phyloP scores from a whole-genome alignment of 2,888 invertebrate genomes.

The Myopa testacea region DNA sequence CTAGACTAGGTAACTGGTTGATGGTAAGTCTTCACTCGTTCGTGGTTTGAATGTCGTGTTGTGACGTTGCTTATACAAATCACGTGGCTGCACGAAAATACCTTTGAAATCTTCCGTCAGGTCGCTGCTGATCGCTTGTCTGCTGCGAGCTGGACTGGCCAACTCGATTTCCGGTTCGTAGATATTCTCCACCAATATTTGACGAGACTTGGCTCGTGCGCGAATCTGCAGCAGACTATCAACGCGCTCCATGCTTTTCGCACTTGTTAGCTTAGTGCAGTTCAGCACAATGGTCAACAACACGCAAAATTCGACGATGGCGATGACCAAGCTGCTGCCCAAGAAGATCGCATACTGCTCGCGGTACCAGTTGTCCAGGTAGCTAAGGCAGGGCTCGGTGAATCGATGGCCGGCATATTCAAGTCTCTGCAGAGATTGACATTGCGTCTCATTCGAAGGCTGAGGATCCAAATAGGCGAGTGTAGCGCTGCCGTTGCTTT shows the following conservation, averaged over 20 bases:
- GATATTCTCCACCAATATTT: conserved; percentile 62
- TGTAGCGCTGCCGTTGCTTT: conserved; percentile 71
- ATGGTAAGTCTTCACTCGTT: conserved; percentile 60
- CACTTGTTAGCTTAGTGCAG: conserved; percentile 73
- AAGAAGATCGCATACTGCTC: conserved; percentile 80
- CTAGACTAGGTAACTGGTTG: conserved; percentile 63
- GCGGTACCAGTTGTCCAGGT: conserved; percentile 81
- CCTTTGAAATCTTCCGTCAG: conserved; percentile 59
- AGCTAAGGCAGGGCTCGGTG: conserved; percentile 72
- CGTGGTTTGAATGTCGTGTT: conserved; percentile 64
- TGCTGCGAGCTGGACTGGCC: conserved; percentile 43
- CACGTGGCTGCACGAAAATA: conserved; percentile 64
- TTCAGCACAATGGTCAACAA: conserved; percentile 78
- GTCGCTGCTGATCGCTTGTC: conserved; percentile 34
- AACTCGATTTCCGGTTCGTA: conserved; percentile 63
- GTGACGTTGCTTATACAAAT: conserved; percentile 62
- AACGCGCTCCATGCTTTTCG: conserved; percentile 44
- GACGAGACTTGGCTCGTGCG: conserved; percentile 54
- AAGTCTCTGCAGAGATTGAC: conserved; percentile 71
- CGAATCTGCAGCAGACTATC: conserved; percentile 50
- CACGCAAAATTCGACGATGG: conserved; percentile 80
- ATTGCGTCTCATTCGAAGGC: conserved; percentile 78
- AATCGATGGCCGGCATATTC: conserved; percentile 64
- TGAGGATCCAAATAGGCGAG: conserved; percentile 80
- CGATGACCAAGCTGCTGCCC: conserved; percentile 74